These are phyloP conservation scores for Limnephilus rhombicus DNA, from an alignment of 2,888 invertebrate genomes.

Conservation along the genomic window DNA sequence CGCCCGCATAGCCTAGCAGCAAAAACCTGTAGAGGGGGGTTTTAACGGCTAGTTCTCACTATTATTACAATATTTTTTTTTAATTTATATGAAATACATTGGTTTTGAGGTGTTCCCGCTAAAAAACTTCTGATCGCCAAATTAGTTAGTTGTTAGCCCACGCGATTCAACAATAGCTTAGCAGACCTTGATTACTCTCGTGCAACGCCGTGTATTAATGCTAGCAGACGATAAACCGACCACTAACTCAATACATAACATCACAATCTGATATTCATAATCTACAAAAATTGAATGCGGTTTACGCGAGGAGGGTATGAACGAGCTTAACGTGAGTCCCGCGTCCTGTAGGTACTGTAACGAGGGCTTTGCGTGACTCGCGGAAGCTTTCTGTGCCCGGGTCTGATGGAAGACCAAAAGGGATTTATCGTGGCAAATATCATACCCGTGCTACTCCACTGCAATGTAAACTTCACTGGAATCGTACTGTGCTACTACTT, in stretches of 20 bases:
- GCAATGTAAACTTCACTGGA: background rate
- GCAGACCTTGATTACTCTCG: background rate
- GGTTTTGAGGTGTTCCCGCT: no score
- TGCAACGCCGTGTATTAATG: background rate
- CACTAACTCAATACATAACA: background rate
- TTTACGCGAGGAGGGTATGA: background rate
- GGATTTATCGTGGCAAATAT: conserved; percentile 18
- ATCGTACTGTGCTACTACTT: background rate
- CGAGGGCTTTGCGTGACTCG: conserved; percentile 17
- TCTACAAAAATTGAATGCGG: background rate
- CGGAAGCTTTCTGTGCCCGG: conserved; percentile 6
- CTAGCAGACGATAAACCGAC: background rate
- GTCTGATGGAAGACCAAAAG: background rate
- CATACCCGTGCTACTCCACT: background rate
- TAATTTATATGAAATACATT: no score
- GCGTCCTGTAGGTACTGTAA: background rate
- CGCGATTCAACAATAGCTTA: background rate
- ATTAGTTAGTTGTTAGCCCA: background rate
- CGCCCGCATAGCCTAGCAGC: no score
- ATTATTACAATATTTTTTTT: no score
- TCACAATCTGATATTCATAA: conserved; percentile 5
- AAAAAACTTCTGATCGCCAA: background rate
- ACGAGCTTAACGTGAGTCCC: background rate
- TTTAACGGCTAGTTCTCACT: no score
- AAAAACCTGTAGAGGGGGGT: no score